These are phyloP conservation scores for Parnassius mnemosyne DNA, from an alignment of 2,888 invertebrate species.

Conservation along the genomic window DNA sequence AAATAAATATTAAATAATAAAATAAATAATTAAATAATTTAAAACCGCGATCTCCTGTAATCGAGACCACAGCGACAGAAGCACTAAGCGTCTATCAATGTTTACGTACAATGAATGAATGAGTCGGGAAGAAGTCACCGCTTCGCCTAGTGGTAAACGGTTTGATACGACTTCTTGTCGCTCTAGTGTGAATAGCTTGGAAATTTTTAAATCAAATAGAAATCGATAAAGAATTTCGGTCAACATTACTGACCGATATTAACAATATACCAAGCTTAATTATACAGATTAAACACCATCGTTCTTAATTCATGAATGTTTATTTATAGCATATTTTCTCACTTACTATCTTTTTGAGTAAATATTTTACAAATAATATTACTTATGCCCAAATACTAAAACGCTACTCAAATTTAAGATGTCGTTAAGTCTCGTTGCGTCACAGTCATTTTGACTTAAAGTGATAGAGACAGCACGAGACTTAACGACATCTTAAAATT, in stretches of 20 bases:
- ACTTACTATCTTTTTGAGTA: background rate
- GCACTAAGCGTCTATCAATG: slow-evolving; percentile 33
- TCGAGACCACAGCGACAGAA: slow-evolving; percentile 31
- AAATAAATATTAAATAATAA: no score
- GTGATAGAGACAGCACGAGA: no score
- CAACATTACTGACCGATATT: slow-evolving; percentile 13
- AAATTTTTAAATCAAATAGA: slow-evolving; percentile 24
- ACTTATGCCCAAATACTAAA: no score
- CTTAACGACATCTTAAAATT: no score
- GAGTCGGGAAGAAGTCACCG: slow-evolving; percentile 35
- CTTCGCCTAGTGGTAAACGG: slow-evolving; percentile 27
- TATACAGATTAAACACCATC: slow-evolving; percentile 17
- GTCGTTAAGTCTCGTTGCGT: no score
- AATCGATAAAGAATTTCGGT: slow-evolving; percentile 10
- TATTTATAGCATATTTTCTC: slow-evolving; percentile 11
- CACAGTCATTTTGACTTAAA: no score
- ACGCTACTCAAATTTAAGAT: no score
- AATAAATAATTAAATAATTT: no score
- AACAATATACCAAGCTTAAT: slow-evolving; percentile 2
- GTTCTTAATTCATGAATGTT: slow-evolving; percentile 6
- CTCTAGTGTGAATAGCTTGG: slow-evolving; percentile 20
- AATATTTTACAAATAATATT: no score
- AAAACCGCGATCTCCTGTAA: slow-evolving; percentile 25
- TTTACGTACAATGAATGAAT: slow-evolving; percentile 41
- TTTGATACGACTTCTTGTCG: slow-evolving; percentile 23